Base-by-base conservation (phyloP, 2,888 invertebrate genomes). In the Rhimphoctona megacephalus region DNA sequence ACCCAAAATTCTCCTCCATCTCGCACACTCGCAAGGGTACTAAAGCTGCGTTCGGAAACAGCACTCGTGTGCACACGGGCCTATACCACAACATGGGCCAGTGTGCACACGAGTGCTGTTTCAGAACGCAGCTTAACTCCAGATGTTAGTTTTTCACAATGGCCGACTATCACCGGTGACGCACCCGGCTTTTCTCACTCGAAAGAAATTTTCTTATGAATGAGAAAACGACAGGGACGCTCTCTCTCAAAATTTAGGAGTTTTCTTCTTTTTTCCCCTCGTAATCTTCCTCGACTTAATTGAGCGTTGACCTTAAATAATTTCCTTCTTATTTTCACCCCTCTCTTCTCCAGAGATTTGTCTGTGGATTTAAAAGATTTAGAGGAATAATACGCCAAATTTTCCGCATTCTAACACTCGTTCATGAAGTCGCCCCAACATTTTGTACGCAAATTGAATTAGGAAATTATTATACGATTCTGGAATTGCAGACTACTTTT, bases 131-230 rank as follows among this genome's bases (percentile, higher is more conserved):
- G n/a, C n/a, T n/a, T n/a, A n/a, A n/a, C 33, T 74, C 78, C 86
- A 86, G 86, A 86, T 86, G 86, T 46, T 49, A 46, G 46, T 73
- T 84, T 84, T 30, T 64, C 74, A 86, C 86, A 86, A 86, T 69
- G 64, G 64, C 69, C 43, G 25, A 77, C 36, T 69, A 69, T 36
- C 82, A 70, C 83, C 74, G 83, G 81, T 78, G 69, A 67, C 22
- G 78, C 78, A 78, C 52, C 84, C 78, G 83, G 81, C 84, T 39
- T 67, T 74, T 49, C 43, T 79, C 72, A 54, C 81, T 69, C 33
- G 22, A 43, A 67, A 78, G 78, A 73, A 61, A 73, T 67, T 70
- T 66, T 25, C 76, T 30, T 46, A 69, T 36, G 67, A 69, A 11
- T 25, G 11, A 25, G 30, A 30, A 61, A 61, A 61, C 14, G 30